Conservation (phyloP, 2,888 invertebrate genomes). For the Agriopis marginaria region DNA sequence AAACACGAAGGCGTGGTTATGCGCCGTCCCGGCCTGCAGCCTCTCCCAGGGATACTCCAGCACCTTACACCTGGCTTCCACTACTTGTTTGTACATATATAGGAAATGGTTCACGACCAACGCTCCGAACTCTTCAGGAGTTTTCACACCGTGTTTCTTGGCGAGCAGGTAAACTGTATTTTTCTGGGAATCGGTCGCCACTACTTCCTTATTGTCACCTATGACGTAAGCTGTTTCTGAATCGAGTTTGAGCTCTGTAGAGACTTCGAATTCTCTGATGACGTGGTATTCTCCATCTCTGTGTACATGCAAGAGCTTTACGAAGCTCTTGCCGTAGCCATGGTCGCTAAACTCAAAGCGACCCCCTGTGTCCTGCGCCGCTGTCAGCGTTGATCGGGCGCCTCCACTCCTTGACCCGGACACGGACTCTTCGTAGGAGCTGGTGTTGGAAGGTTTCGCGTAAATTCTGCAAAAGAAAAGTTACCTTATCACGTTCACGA, state of each 20-base stretch:
- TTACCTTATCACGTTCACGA: slow-evolving; percentile 4
- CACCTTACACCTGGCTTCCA: slow-evolving; percentile 89
- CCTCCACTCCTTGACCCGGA: slow-evolving; percentile 33
- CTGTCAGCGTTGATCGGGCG: slow-evolving; percentile 62
- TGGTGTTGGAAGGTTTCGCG: slow-evolving; percentile 80
- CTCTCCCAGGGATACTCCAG: slow-evolving; percentile 93
- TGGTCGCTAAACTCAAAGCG: slow-evolving; percentile 88
- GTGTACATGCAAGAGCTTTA: slow-evolving; percentile 90
- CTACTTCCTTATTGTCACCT: slow-evolving; percentile 92
- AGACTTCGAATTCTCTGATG: slow-evolving; percentile 91
- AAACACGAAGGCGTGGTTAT: slow-evolving; percentile 92
- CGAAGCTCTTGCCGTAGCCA: slow-evolving; percentile 91
- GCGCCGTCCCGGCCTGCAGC: slow-evolving; percentile 83
- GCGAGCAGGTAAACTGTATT: slow-evolving; percentile 93
- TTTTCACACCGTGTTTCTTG: slow-evolving; percentile 91
- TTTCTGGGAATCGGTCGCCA: slow-evolving; percentile 94
- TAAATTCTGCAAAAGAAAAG: slow-evolving; percentile 72
- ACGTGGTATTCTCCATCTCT: slow-evolving; percentile 89
- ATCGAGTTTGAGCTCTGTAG: slow-evolving; percentile 89
- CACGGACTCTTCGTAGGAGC: slow-evolving; percentile 59
- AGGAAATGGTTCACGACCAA: slow-evolving; percentile 91
- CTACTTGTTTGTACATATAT: slow-evolving; percentile 91
- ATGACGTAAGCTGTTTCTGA: slow-evolving; percentile 90
- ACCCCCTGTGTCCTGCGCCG: slow-evolving; percentile 77
- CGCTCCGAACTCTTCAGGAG: slow-evolving; percentile 92